Conservation (phyloP, 2,113 vertebrate genomes). For the Ctenodactylus gundi region DNA sequence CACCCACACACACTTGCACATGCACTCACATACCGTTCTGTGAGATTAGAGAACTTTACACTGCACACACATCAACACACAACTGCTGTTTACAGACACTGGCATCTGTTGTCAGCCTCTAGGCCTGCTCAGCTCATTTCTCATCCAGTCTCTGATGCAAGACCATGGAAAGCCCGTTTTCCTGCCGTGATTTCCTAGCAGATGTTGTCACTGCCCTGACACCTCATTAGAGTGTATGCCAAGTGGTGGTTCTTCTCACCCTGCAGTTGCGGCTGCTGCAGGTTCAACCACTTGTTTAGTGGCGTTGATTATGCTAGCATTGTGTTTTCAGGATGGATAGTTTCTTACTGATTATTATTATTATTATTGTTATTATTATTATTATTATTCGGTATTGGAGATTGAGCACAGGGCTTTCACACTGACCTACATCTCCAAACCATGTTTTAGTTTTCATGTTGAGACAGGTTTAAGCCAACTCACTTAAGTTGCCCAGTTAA, state of each 20-base stretch:
- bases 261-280: not conserved
- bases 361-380: no score
- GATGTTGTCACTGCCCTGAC: not conserved
- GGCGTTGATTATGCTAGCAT: not conserved
- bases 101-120: not conserved
- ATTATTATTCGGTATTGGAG: no score
- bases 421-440: no score
- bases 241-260: not conserved
- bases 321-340: not conserved
- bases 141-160: not conserved
- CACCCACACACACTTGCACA: not conserved
- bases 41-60: not conserved
- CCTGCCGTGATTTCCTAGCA: not conserved
- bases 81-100: not conserved
- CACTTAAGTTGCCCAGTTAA: no score
- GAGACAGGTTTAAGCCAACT: no score
- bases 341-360: not conserved
- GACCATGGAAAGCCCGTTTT: not conserved
- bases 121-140: not conserved
- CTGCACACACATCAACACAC: not conserved
- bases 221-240: not conserved
- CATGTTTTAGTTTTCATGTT: no score
- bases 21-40: not conserved
- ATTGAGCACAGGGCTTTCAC: no score
- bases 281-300: not conserved